Base-by-base conservation (phyloP, 2,797 vertebrate species). In the Pygocentrus nattereri region DNA sequence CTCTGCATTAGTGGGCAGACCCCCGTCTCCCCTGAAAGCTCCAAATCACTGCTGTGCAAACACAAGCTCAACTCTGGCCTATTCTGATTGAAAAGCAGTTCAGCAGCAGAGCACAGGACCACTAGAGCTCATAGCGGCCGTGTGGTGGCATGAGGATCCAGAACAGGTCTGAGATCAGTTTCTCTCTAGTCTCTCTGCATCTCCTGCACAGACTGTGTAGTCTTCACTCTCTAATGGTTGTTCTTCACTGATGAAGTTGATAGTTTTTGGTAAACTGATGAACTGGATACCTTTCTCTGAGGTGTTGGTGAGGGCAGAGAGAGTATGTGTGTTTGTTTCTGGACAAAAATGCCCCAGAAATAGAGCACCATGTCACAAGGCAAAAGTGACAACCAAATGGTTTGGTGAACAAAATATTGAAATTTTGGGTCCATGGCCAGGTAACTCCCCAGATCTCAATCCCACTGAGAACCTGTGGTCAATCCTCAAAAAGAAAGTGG, bases 71-170 rank as follows among this genome's bases (percentile, higher is more conserved):
- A 21, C 56, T 64, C 31, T 72, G 58, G 23, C 41, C 27, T 67
- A 50, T 76, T 76, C 44, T 76, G 25, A 65, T 65, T 59, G 44
- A 76, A 64, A 64, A 76, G 31, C 74, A 76, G 41, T 27, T 27
- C 61, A 76, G 38, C 15, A 25, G 21, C 19, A 50, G 61, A 65
- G 27, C 61, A 30, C 21, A 10, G 11, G 6, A 47, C 27, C 61
- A 54, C 52, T 34, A 21, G 23, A 52, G 74, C 74, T 21, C n/a
- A 18, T 76, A 65, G n/a, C 58, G 23, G 54, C 41, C 31, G 58
- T 30, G 71, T 7, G 41, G n/a, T 15, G 25, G 15, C 31, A 74
- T 61, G 13, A 61, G 3, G 25, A 13, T 16, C 15, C 13, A 30
- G 13, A 56, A 34, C 30, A 27, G 16, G 12, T 25, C 15, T 62